Percentiles rank a stretch among this genome's conserved stretches.
phyloP scores from a whole-genome alignment of 1,140 invertebrate species.

The Dryas iulia region DNA sequence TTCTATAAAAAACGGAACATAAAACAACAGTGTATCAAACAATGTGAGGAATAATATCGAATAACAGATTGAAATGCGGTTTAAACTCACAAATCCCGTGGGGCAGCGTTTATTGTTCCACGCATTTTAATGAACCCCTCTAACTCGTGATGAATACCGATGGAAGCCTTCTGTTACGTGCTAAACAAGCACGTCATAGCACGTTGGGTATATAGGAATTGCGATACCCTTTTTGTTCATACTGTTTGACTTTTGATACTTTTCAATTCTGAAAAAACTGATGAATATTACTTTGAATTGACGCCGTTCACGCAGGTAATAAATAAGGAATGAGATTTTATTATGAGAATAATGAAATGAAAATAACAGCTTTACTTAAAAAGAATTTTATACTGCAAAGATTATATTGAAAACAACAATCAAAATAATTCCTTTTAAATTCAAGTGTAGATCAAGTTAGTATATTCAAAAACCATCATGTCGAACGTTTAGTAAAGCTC shows the following conservation, averaged over 20 bases:
- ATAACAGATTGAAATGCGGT: constrained; percentile 65
- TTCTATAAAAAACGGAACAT: neutral
- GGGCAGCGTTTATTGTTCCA: constrained; percentile 62
- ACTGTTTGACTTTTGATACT: constrained; percentile 12
- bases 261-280: neutral
- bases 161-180: constrained; percentile 35
- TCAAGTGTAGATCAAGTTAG: too few relatives aligned
- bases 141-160: constrained; percentile 61
- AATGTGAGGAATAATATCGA: constrained; percentile 53
- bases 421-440: too few relatives aligned
- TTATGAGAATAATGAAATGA: neutral
- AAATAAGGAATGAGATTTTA: neutral
- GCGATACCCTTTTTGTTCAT: constrained; percentile 13
- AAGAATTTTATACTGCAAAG: too few relatives aligned
- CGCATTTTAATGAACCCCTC: constrained; percentile 72
- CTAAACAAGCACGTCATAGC: constrained; percentile 21
- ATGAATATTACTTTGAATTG: neutral
- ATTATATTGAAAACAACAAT: too few relatives aligned
- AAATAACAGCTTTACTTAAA: too few relatives aligned
- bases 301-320: neutral
- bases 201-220: neutral
- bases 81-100: constrained; percentile 58
- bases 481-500: too few relatives aligned
- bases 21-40: constrained; percentile 11
- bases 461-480: too few relatives aligned